Conservation (phyloP, 1,140 invertebrate genomes). For the Solenopsis fugax region DNA sequence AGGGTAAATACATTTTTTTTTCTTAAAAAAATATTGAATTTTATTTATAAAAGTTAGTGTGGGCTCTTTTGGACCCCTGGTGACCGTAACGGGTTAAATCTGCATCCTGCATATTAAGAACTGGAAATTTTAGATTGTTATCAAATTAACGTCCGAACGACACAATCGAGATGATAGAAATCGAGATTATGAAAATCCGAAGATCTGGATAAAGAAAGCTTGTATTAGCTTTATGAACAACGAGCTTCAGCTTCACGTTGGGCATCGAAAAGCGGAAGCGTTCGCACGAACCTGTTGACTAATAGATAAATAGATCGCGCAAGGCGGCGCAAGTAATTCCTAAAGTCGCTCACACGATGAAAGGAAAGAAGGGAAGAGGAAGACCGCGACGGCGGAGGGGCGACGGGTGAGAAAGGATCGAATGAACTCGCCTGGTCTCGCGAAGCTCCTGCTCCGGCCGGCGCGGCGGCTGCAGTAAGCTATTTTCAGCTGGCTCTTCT, state of each 20-base stretch:
- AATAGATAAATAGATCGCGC: slow-evolving; percentile 10
- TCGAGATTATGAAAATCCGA: not conserved
- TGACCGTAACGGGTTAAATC: no score
- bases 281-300: not conserved
- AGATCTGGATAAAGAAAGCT: not conserved
- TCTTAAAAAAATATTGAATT: no score
- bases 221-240: not conserved
- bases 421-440: slow-evolving; percentile 37
- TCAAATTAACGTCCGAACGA: no score
- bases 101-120: not conserved
- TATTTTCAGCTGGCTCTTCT: slow-evolving; percentile 59
- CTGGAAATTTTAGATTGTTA: not conserved
- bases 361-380: slow-evolving; percentile 14
- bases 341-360: not conserved
- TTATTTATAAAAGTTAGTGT: no score
- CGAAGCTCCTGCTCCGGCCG: slow-evolving; percentile 7
- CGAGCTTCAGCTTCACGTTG: not conserved
- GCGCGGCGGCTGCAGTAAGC: slow-evolving; percentile 8
- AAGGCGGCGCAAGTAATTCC: slow-evolving; percentile 10
- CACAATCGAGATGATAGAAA: not conserved
- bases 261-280: not conserved
- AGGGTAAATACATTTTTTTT: no score
- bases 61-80: no score
- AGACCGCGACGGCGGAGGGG: not conserved
- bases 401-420: slow-evolving; percentile 1